Base-by-base conservation (phyloP, 37 sponge, comb jelly and placozoan genomes). In the Spongia lamella region DNA sequence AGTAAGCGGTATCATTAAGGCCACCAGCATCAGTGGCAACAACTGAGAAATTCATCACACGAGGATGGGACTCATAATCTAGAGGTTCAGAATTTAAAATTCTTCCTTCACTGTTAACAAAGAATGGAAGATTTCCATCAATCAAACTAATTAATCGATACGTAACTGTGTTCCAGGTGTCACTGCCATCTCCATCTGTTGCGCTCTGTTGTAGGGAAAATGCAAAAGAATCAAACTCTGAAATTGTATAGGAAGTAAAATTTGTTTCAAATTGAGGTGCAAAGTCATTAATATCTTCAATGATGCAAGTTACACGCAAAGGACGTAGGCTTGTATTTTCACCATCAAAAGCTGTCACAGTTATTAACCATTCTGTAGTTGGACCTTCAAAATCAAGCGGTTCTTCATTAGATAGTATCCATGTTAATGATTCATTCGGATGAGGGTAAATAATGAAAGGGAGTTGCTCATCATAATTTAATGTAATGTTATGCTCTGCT, bases 211-310 rank as follows among this genome's bases (percentile, higher is more conserved):
- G 50, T 31, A 82, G 20, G 25, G 38, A 63, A 21, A 72, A 16
- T 27, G 69, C 66, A 33, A 59, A 60, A 19, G 32, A 32, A 16
- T 72, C 37, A 56, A 40, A 35, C 64, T 82, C 82, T 22, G 74
- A 50, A 19, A 82, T 22, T 9, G 26, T 73, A 57, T 65, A 82
- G 0, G 30, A 22, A 47, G 72, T 73, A 16, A 14, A 38, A 0
- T 64, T 43, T 38, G 65, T 37, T 14, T 35, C 38, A 73, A 82
- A 82, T 20, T 34, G 56, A 29, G 82, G 82, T 38, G 74, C 32
- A 40, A 53, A 36, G 38, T 82, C 82, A 38, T 82, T 82, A 19
- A 66, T 66, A 64, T 82, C 82, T 21, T 73, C 64, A 2, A 82
- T 33, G 11, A 56, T 3, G 3, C 72, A 22, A 11, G 66, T 63